These are phyloP conservation scores for Melanotaenia maccullochi DNA, from an alignment of 2,797 vertebrate genomes.

Conservation along the genomic window DNA sequence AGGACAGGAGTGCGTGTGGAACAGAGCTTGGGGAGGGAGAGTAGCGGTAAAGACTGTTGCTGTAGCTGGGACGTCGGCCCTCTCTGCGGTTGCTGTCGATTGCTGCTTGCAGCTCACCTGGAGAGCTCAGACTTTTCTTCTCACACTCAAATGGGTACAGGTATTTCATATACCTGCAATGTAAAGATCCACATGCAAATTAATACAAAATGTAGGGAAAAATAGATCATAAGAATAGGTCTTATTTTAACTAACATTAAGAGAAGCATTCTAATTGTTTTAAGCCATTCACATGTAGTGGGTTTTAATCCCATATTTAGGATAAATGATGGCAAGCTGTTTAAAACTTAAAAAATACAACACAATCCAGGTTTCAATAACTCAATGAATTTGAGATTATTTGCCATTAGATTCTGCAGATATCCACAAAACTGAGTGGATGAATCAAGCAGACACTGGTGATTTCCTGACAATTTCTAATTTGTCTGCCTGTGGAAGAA, in stretches of 20 bases:
- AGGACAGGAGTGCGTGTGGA: constrained; percentile 83
- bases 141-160: constrained; percentile 96
- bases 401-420: neutral
- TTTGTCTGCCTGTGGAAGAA: neutral
- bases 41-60: constrained; percentile 90
- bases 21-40: constrained; percentile 80
- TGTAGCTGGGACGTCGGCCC: constrained; percentile 93
- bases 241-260: neutral
- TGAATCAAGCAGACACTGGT: neutral
- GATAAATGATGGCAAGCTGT: neutral
- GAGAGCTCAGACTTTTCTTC: constrained; percentile 94
- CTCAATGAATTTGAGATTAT: neutral
- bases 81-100: constrained; percentile 96
- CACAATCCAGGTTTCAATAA: neutral
- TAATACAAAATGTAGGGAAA: neutral
- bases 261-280: neutral
- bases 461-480: too few species aligned
- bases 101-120: constrained; percentile 92
- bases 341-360: neutral
- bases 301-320: neutral
- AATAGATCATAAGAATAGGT: neutral
- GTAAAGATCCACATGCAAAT: neutral
- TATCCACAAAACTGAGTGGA: neutral
- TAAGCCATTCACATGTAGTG: neutral
- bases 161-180: constrained; percentile 96